phyloP scores from a whole-genome alignment of 2,113 vertebrate species.

The Anguilla japonica region DNA sequence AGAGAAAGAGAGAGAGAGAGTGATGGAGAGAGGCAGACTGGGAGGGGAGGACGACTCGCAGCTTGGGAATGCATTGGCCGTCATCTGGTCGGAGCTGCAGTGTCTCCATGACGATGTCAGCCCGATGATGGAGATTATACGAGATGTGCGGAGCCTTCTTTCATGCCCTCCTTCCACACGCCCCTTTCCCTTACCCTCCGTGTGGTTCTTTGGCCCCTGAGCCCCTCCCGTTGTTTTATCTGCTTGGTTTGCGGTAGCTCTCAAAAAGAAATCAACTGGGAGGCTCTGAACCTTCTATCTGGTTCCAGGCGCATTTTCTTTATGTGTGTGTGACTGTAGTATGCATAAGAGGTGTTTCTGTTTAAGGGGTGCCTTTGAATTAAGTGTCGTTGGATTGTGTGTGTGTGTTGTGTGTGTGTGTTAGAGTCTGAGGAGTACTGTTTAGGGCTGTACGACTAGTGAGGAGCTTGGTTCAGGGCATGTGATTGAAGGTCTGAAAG shows the following conservation, averaged over 20 bases:
- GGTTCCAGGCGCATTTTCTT: too few species aligned
- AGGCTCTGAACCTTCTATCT: too few species aligned
- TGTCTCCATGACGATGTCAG: background rate
- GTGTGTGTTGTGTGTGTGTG: background rate
- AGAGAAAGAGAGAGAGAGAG: background rate
- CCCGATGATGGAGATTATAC: constrained; percentile 4
- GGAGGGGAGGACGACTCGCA: background rate
- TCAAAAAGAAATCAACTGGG: too few species aligned
- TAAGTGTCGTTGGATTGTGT: background rate
- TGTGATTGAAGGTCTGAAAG: background rate
- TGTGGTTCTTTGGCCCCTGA: background rate
- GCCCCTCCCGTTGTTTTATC: background rate
- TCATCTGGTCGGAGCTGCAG: background rate
- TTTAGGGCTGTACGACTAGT: background rate
- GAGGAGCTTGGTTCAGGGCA: background rate
- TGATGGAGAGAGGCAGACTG: background rate
- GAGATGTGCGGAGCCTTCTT: background rate
- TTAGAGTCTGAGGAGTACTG: background rate
- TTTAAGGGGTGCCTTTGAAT: background rate
- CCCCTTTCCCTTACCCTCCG: background rate
- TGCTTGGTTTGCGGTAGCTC: background rate
- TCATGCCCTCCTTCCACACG: background rate
- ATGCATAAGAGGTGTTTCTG: background rate
- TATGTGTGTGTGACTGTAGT: background rate
- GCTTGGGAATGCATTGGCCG: background rate